These are phyloP conservation scores for Teinopalpus imperialis DNA, from an alignment of 2,888 invertebrate species.

Conservation along the genomic window DNA sequence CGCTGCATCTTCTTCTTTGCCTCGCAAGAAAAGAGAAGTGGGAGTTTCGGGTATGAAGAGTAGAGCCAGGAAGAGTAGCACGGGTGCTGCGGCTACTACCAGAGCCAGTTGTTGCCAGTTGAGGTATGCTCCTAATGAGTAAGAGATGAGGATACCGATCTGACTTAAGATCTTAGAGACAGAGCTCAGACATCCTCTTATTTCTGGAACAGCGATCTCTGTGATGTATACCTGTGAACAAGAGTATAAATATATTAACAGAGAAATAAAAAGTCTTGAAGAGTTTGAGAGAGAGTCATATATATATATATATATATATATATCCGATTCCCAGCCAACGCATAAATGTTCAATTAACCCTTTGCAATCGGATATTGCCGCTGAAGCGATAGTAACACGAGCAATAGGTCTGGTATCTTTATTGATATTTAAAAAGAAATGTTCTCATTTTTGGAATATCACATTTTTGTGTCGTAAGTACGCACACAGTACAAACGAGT, in stretches of 20 bases:
- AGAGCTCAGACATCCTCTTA: constrained; percentile 92
- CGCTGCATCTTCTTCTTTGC: constrained; percentile 88
- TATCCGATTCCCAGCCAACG: no score
- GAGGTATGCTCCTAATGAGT: constrained; percentile 89
- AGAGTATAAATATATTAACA: constrained; percentile 31
- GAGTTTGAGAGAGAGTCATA: no score
- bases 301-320: no score
- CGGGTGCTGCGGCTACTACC: constrained; percentile 88
- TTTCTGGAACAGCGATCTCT: constrained; percentile 93
- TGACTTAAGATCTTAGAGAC: constrained; percentile 92
- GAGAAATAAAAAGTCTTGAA: no score
- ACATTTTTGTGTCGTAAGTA: no score
- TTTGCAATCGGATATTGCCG: no score
- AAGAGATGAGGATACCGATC: constrained; percentile 91
- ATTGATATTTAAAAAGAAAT: no score
- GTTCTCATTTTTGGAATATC: no score
- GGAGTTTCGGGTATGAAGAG: constrained; percentile 94
- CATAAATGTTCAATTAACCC: no score
- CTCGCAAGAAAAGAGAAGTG: constrained; percentile 88
- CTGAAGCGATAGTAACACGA: no score
- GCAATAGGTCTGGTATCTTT: no score
- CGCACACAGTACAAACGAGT: no score
- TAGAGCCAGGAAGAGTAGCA: constrained; percentile 87
- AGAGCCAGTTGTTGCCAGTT: constrained; percentile 92
- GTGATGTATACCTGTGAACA: constrained; percentile 90